Base-by-base conservation (phyloP, 2,888 invertebrate genomes). In the Sicus ferrugineus region DNA sequence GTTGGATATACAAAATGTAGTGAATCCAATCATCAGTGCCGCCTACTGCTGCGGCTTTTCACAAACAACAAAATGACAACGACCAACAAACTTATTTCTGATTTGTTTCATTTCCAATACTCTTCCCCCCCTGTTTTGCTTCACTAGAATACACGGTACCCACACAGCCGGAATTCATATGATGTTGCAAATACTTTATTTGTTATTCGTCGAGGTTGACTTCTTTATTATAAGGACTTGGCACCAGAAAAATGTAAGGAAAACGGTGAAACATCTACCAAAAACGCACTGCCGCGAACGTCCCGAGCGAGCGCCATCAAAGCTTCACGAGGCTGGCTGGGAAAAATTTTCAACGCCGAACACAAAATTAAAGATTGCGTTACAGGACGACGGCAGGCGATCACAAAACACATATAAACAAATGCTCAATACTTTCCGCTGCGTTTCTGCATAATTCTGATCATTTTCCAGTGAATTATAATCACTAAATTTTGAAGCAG, bases 391-490 rank as follows among this genome's bases (percentile, higher is more conserved):
- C 30, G 28, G 11, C 50, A 50, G 26, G 30, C 42, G 59, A 34
- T 26, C 42, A 21, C 59, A 66, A 70, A 69, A 69, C 63, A 50
- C 52, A 50, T 48, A 58, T 48, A 59, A 23, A 21, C 61, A 23
- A 19, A 26, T n/a, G 19, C 19, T 62, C 28, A 59, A 61, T 28
- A 66, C 59, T 62, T 62, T 61, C 28, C 56, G 54, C 52, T n/a
- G 61, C 30, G 63, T 58, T 42, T 54, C 62, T 42, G 66, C 69
- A 70, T 46, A 70, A 62, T 46, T 66, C 61, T 70, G 38, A 16
- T 30, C 61, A 70, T 66, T 70, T 66, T 70, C 66, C 65, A 50
- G 46, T 70, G 54, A 70, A 38, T 70, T 70, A 66, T 66, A 61
- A 52, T 38, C 61, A 70, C 66, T 34, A 70, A 66, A 66, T 62